Conservation (phyloP, 2,888 invertebrate species). For the Tethea ocularis region DNA sequence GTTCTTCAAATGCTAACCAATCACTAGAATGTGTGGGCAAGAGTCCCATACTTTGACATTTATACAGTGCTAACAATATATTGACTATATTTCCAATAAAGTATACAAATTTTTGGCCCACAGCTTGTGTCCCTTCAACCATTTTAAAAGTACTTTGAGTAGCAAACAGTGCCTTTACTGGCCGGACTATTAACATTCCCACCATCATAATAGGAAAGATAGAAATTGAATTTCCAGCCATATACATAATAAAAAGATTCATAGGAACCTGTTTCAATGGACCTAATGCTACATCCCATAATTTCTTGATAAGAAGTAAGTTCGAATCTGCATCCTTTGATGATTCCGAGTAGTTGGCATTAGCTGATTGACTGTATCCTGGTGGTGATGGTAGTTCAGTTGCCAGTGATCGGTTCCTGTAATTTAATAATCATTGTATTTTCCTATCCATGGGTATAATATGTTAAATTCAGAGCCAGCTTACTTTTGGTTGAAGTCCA, state of each 20-base stretch:
- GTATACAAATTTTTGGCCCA: slow-evolving; percentile 96
- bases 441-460: background rate
- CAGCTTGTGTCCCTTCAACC: slow-evolving; percentile 95
- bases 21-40: slow-evolving; percentile 98
- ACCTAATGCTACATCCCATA: slow-evolving; percentile 98
- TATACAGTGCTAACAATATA: slow-evolving; percentile 95
- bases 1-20: slow-evolving; percentile 98
- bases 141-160: slow-evolving; percentile 96
- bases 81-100: slow-evolving; percentile 97
- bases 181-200: slow-evolving; percentile 98
- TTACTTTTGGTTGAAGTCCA: slow-evolving; percentile 85
- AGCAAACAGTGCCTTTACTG: slow-evolving; percentile 96
- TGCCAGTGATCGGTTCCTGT: slow-evolving; percentile 53
- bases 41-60: slow-evolving; percentile 99
- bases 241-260: slow-evolving; percentile 99
- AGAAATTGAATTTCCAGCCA: slow-evolving; percentile 99
- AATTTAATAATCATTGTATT: slow-evolving; percentile 18
- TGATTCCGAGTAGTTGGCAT: slow-evolving; percentile 89
- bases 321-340: slow-evolving; percentile 92
- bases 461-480: slow-evolving; percentile 29
- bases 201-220: slow-evolving; percentile 99
- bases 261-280: slow-evolving; percentile 98
- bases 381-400: slow-evolving; percentile 91
- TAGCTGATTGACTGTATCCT: slow-evolving; percentile 90
- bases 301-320: slow-evolving; percentile 94